Evolutionary conservation across 1,140 invertebrate species (phyloP), one percentile per base, ranked within the genome.

Genomic region (Trachymyrmex cornetzi): DNA sequence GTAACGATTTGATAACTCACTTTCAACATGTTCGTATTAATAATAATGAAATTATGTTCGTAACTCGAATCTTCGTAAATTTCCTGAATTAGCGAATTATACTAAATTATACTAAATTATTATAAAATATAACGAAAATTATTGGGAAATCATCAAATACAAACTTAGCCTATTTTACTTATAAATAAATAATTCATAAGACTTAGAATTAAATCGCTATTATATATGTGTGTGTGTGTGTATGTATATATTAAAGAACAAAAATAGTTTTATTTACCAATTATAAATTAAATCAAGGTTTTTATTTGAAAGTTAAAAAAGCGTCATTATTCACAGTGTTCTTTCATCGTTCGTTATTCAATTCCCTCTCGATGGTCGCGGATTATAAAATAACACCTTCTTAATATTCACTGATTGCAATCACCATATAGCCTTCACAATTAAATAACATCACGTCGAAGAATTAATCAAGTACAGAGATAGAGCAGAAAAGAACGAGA

Each of bases 351-450:
- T 72, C 22, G 6, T 57, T 50, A 30, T 80, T 53, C 12, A 80
- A 80, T 71, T 59, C 14, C 6, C 16, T 27, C 34, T 22, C 63
- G 48, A 30, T 24, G 48, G 4, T 30, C 34, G 7, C 0, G 1
- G 22, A 48, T 44, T 48, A 5, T 71, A 30, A 30, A 30, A 59
- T 27, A 71, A 57, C 12, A 27, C 22, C 16, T 38, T 66, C 9
- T 81, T 14, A 71, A 59, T 71, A 81, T 81, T 81, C 79, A 44
- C 30, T 14, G 77, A 81, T 67, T 53, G 34, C 22, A 22, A 4
- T 57, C 22, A 11, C 3, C 61, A 4, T 38, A 12, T 38, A 59
- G 34, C 19, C 14, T 67, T 53, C 3, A 48, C 61, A 34, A 80
- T 80, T 50, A 67, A 79, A 61, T 79, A 77, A 79, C 74, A 30